These are phyloP conservation scores for Agrochola macilenta DNA, from an alignment of 2,888 invertebrate species.

Conservation along the genomic window DNA sequence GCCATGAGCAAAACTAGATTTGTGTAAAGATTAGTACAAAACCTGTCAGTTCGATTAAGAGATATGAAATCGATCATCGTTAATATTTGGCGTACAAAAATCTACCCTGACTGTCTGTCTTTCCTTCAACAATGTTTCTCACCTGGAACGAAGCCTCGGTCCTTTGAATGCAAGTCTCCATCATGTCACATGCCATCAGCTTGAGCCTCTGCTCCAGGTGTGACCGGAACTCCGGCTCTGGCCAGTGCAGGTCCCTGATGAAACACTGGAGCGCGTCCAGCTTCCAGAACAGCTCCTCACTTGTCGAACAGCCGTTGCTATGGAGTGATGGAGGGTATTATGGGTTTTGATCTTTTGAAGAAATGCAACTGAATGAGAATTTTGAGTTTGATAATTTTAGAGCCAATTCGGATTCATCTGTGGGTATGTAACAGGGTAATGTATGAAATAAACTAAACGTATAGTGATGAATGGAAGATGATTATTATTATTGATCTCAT, in stretches of 20 bases:
- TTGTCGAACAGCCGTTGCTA: conserved; percentile 99
- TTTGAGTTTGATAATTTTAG: neutral
- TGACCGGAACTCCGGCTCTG: conserved; percentile 98
- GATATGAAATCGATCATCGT: neutral
- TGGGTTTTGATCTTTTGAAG: neutral
- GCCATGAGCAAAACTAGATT: neutral
- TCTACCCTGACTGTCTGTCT: neutral
- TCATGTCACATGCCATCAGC: conserved; percentile 99
- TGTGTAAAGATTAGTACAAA: neutral
- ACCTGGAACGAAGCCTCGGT: conserved; percentile 95
- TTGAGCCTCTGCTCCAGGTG: conserved; percentile 99
- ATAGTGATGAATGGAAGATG: neutral
- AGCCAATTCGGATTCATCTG: neutral
- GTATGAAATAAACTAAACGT: neutral
- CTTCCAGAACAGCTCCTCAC: conserved; percentile 99
- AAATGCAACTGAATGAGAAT: neutral
- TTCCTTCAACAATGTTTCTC: neutral
- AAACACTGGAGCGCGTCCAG: conserved; percentile 99
- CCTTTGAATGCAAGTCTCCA: conserved; percentile 98
- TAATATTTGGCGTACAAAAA: neutral
- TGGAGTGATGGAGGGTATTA: conserved; percentile 28
- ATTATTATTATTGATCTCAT: neutral
- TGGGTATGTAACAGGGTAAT: neutral
- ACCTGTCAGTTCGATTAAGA: neutral
- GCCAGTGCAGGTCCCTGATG: conserved; percentile 99